Base-by-base conservation (phyloP, 1,140 invertebrate species). In the Nasonia longicornis region DNA sequence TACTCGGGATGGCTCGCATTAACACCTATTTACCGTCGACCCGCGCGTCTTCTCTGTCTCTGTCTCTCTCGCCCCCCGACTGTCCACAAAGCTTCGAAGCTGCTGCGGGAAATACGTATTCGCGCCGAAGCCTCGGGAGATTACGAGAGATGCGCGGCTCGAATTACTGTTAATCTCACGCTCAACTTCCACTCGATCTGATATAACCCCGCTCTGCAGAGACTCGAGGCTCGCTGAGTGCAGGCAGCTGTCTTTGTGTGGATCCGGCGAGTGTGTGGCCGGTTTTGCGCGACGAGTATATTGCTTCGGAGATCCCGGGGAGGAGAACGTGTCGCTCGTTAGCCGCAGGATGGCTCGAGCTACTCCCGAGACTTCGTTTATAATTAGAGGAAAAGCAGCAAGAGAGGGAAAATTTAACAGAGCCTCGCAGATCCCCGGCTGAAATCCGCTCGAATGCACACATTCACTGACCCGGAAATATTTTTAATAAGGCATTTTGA, bases 21-120 rank as follows among this genome's bases (percentile, higher is more conserved):
- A 88, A 88, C 88, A 89, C 87, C 87, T 88, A 88, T 87, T 89
- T 88, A 87, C 86, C 84, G 38, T 35, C 77, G 67, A n/a, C 35
- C 74, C 16, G 74, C 58, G 31, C 63, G 20, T 75, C n/a, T 73
- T 20, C 42, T 70, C 69, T 29, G 12, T 29, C 35, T 70, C 69
- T 29, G 12, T 11, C 35, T 29, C 8, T 35, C 69, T 8, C 16
- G 16, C 70, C 70, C 38, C 73, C 16, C 52, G 73, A 31, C 26
- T 75, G 73, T 75, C 73, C 73, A 75, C 73, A 75, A 75, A 75
- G 73, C 73, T 31, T 63, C 26, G 38, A n/a, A 29, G 70, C 20
- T 38, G 35, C 31, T 35, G 31, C 26, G 4, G 35, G 70, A 71
- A 71, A 38, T 71, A 22, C 29, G 70, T 71, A 71, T 72, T 2